Conservation (phyloP, 2,888 invertebrate genomes). For the Pyrrhia umbra region DNA sequence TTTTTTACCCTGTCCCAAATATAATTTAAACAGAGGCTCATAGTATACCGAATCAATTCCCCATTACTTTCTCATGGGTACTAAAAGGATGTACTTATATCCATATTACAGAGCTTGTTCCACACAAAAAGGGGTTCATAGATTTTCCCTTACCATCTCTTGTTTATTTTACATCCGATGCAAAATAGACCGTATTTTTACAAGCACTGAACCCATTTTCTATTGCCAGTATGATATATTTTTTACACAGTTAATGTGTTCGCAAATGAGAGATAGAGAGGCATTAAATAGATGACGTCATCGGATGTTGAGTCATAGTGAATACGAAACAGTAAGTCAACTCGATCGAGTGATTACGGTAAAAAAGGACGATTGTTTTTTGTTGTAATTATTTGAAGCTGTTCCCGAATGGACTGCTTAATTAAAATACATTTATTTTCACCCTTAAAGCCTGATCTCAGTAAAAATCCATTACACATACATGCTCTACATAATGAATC, state of each 20-base stretch:
- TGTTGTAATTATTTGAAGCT: constrained; percentile 27
- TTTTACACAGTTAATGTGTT: constrained; percentile 57
- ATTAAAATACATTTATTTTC: too few relatives aligned
- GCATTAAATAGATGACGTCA: constrained; percentile 61
- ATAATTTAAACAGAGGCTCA: constrained; percentile 56
- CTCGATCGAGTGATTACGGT: constrained; percentile 31
- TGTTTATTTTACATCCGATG: constrained; percentile 31
- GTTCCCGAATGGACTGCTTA: constrained; percentile 5
- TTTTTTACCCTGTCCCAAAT: constrained; percentile 30
- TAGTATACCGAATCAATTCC: constrained; percentile 57
- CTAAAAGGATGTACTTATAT: constrained; percentile 48
- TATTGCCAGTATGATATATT: constrained; percentile 27
- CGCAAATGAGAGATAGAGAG: constrained; percentile 58
- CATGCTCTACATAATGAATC: neutral
- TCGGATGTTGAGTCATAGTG: constrained; percentile 32
- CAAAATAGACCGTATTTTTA: constrained; percentile 33
- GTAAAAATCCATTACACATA: neutral
- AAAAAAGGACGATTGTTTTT: constrained; percentile 28
- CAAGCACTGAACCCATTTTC: constrained; percentile 12
- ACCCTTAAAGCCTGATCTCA: neutral
- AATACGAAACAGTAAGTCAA: constrained; percentile 46
- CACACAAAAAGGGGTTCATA: constrained; percentile 58
- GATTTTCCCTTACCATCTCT: constrained; percentile 35
- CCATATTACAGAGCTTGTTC: constrained; percentile 43
- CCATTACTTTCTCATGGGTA: constrained; percentile 54